Percentiles rank a stretch among this genome's conserved stretches.
These are phyloP conservation scores for Ypsolopha sequella DNA, from an alignment of 2,888 invertebrate genomes.

Conservation along the genomic window DNA sequence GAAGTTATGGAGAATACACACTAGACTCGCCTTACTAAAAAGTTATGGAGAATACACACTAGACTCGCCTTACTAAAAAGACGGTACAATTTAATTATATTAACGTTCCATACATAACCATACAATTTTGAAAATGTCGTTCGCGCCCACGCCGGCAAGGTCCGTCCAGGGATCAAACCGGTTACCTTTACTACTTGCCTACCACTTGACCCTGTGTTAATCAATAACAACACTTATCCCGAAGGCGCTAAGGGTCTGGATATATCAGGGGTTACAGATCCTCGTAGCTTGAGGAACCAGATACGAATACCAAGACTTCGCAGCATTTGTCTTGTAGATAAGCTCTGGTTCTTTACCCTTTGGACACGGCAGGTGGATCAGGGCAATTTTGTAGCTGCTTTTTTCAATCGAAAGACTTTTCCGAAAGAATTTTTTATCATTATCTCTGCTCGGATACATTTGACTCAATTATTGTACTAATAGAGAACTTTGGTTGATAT, in stretches of 20 bases:
- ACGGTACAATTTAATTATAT: neutral
- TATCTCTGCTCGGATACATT: too few species aligned
- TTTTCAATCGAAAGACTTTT: too few species aligned
- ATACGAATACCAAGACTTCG: neutral
- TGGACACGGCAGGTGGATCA: neutral
- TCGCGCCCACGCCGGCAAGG: constrained; percentile 28
- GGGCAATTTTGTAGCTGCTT: neutral
- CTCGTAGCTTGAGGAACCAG: constrained; percentile 5
- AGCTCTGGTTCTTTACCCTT: neutral
- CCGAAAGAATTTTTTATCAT: neutral
- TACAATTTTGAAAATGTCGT: constrained; percentile 37
- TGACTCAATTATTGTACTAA: too few species aligned
- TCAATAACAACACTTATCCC: too few species aligned
- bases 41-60: neutral
- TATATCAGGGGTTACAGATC: neutral
- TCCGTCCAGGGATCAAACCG: constrained; percentile 5
- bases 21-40: neutral
- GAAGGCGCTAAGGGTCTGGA: too few species aligned
- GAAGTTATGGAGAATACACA: neutral
- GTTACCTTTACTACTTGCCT: neutral
- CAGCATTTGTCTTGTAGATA: constrained; percentile 3
- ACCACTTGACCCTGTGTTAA: too few species aligned
- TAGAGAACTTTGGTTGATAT: too few species aligned
- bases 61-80: neutral
- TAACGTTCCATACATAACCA: constrained; percentile 13